phyloP scores from a whole-genome alignment of 2,888 invertebrate species.

The Halictus ligatus region DNA sequence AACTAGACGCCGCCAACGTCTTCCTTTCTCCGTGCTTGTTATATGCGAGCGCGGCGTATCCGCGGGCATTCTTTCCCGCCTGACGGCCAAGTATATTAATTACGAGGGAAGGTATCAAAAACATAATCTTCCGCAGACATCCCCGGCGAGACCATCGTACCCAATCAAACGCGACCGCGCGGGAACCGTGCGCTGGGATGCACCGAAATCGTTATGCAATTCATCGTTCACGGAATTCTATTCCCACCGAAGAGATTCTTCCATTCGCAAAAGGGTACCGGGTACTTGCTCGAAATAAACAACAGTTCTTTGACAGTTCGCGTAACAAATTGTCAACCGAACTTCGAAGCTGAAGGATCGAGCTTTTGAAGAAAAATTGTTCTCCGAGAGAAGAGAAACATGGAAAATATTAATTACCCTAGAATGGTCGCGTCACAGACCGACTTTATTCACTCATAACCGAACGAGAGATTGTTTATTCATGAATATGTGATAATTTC shows the following conservation, averaged over 20 bases:
- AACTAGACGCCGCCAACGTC: conserved; percentile 67
- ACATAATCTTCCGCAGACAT: conserved; percentile 27
- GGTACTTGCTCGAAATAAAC: no score
- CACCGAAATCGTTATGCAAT: background rate
- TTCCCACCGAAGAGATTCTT: background rate
- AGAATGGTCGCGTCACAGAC: no score
- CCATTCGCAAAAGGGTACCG: background rate
- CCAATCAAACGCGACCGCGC: background rate
- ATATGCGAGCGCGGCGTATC: conserved; percentile 31
- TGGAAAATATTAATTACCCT: background rate
- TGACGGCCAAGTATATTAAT: conserved; percentile 46
- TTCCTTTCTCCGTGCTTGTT: conserved; percentile 53
- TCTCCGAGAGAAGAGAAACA: background rate
- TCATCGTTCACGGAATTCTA: background rate
- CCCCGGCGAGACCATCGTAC: background rate
- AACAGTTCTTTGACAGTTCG: no score
- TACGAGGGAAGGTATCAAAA: conserved; percentile 38
- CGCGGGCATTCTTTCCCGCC: conserved; percentile 14
- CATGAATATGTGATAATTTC: no score
- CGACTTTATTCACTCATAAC: no score
- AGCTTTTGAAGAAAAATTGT: no score
- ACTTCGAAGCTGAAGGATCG: no score
- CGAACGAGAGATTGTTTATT: no score
- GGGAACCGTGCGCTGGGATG: background rate
- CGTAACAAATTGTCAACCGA: no score